These are phyloP conservation scores for Enteromius paludinosus DNA, from an alignment of 2,797 vertebrate species.

Conservation along the genomic window DNA sequence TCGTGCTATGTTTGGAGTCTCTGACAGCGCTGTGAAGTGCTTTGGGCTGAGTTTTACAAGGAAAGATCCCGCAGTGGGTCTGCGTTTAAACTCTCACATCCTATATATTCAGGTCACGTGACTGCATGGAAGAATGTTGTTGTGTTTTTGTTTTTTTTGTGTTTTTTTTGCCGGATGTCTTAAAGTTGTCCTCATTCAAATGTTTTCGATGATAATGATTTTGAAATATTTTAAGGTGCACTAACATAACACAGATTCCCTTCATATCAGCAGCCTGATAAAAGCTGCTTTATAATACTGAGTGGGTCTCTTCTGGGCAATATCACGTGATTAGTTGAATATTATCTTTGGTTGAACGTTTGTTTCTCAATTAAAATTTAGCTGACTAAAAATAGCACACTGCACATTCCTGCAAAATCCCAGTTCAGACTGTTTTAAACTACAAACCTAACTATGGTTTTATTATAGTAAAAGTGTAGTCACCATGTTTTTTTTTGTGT, in stretches of 20 bases:
- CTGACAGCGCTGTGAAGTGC: background rate
- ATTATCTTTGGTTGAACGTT: background rate
- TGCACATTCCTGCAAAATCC: background rate
- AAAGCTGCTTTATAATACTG: background rate
- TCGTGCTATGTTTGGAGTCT: background rate
- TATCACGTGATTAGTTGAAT: background rate
- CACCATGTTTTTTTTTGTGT: background rate
- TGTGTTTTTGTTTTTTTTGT: background rate
- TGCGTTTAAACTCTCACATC: background rate
- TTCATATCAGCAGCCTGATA: background rate
- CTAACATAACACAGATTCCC: background rate
- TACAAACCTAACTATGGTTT: background rate
- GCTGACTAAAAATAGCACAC: background rate
- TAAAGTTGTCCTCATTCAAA: background rate
- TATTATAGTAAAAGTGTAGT: background rate
- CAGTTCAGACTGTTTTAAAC: background rate
- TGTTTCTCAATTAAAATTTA: background rate
- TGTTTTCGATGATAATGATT: background rate
- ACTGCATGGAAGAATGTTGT: background rate
- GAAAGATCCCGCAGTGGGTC: conserved; percentile 9
- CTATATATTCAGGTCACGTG: background rate
- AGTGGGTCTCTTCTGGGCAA: background rate
- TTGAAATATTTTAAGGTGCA: background rate
- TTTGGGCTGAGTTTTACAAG: background rate
- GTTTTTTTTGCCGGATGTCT: background rate